These are phyloP conservation scores for Hypocryptadius cinnamomeus DNA, from an alignment of 2,113 vertebrate genomes.

Conservation along the genomic window DNA sequence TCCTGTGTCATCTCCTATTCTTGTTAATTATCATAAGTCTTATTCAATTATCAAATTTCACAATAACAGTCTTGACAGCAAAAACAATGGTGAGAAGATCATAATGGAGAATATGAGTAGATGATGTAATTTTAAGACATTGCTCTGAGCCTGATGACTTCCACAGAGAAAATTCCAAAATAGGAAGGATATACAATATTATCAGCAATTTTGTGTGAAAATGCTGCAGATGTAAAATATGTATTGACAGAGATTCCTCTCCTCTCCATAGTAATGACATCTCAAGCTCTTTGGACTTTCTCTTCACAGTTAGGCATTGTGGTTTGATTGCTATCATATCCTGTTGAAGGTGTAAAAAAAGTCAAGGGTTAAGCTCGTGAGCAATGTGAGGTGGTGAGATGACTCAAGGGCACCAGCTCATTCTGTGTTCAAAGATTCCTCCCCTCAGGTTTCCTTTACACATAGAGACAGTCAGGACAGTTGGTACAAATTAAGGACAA, in stretches of 20 bases:
- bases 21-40: background rate
- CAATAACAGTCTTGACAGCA: background rate
- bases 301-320: background rate
- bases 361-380: background rate
- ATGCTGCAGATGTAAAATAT: background rate
- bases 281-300: background rate
- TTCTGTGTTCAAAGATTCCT: background rate
- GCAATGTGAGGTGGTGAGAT: background rate
- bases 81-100: background rate
- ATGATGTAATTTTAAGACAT: background rate
- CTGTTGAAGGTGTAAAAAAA: background rate
- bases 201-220: background rate
- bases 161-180: background rate
- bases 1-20: background rate
- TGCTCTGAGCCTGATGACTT: background rate
- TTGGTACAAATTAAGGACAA: background rate
- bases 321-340: background rate
- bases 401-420: background rate
- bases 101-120: background rate
- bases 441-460: background rate
- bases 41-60: background rate
- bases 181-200: background rate
- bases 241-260: background rate
- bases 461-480: background rate
- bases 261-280: background rate